Evolutionary conservation across 2,888 invertebrate species (phyloP), one percentile per base, ranked within the genome.

Genomic region (Euclidia mi): DNA sequence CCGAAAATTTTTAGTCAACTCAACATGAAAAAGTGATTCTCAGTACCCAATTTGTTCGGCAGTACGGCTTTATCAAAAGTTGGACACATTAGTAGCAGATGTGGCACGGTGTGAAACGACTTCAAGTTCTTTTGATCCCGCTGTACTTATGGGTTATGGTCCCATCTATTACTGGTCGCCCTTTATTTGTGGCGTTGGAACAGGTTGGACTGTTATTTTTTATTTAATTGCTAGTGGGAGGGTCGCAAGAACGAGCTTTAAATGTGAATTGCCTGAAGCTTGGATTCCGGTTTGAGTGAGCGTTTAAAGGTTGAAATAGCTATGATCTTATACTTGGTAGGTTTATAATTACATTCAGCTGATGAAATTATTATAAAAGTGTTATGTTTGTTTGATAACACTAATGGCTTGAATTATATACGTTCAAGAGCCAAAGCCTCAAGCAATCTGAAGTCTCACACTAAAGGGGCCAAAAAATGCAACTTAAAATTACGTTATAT

Each of bases 11-110:
- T 65, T 60, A 67, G 53, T 71, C 57, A 59, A 66, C 60, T 76
- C 74, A 79, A 82, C 81, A 84, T 79, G 81, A 81, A 79, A 81
- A 83, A 85, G 83, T 83, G 81, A 82, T 84, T 76, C 71, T 64
- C 62, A 74, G 59, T 56, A 62, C 72, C 74, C 83, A 82, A 84
- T 84, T 82, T 80, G 81, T 85, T 74, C 83, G 70, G 74, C 66
- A 67, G 65, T 72, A 84, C 75, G 82, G 85, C 88, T 87, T 82
- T 87, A 87, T 88, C 87, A 87, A 87, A 86, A 87, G 84, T 88
- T 85, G 81, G 83, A 82, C 82, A 82, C 88, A 88, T 88, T 88
- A 83, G 72, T 76, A 68, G 76, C 88, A 88, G 82, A 82, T 87
- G 88, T 69, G 86, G 72, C 81, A 14, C 84, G 59, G 67, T 69